phyloP scores from a whole-genome alignment of 2,888 invertebrate genomes.

The Tineola bisselliella region DNA sequence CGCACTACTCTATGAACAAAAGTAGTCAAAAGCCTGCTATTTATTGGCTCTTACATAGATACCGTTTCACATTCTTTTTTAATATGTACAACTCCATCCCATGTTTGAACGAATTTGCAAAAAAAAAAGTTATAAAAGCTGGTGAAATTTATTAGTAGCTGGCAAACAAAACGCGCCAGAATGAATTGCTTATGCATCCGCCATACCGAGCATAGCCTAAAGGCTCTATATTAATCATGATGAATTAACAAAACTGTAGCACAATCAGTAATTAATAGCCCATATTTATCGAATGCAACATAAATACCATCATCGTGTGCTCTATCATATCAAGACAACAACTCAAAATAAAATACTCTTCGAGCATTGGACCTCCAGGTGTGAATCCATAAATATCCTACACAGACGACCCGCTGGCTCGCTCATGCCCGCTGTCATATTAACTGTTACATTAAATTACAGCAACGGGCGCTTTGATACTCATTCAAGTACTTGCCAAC shows the following conservation, averaged over 20 bases:
- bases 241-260: slow-evolving; percentile 59
- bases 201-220: slow-evolving; percentile 21
- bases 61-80: too few relatives aligned
- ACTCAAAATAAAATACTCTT: slow-evolving; percentile 54
- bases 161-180: slow-evolving; percentile 16
- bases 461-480: slow-evolving; percentile 20
- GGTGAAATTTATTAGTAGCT: not conserved
- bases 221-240: slow-evolving; percentile 43
- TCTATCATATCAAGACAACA: slow-evolving; percentile 41
- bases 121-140: not conserved
- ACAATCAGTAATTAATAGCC: slow-evolving; percentile 62
- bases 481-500: not conserved
- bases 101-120: too few relatives aligned
- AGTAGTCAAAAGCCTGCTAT: too few relatives aligned
- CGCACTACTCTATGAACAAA: too few relatives aligned
- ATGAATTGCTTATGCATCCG: slow-evolving; percentile 14
- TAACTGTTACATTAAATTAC: slow-evolving; percentile 69
- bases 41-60: too few relatives aligned
- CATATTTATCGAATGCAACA: slow-evolving; percentile 53
- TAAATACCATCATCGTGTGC: slow-evolving; percentile 46
- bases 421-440: slow-evolving; percentile 66
- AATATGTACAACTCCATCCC: too few relatives aligned
- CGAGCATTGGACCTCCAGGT: slow-evolving; percentile 58
- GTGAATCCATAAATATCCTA: slow-evolving; percentile 65
- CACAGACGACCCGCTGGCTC: slow-evolving; percentile 62